Base-by-base conservation (phyloP, 2,888 invertebrate genomes). In the Cheilosia soror region DNA sequence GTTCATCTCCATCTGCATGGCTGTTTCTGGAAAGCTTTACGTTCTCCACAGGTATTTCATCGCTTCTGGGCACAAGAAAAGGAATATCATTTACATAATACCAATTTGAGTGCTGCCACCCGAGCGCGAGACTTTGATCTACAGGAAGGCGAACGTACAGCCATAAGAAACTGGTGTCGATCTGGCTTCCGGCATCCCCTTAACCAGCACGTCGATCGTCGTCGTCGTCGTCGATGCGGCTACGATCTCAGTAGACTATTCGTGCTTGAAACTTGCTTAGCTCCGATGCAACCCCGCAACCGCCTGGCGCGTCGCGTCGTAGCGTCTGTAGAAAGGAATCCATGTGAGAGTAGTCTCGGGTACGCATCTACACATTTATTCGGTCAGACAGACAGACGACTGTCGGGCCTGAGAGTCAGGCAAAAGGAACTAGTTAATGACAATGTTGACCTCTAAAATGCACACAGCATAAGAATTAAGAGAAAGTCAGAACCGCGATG, bases 401-500 rank as follows among this genome's bases (percentile, higher is more conserved):
- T 81, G 85, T 85, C 85, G 85, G 66, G 85, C n/a, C 69, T 37
- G 69, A 51, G 81, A 77, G 66, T 63, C 62, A 47, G 72, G 79
- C 72, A 68, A 77, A 85, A 85, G 85, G 85, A 85, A 81, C 85
- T 77, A 76, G 76, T 81, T 81, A 81, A 81, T 81, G 81, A 77
- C 85, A 85, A 85, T 66, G 81, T 77, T 85, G 85, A 85, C 85
- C 85, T 85, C 85, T 81, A 85, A 85, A 85, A 81, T 75, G 76
- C 60, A 57, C 76, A 85, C 80, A 72, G 78, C 86, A 82, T 82
- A 87, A 86, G 87, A 87, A 87, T 80, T 85, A 77, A 78, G 87
- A 87, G 87, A 88, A 88, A 88, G 88, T 88, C 87, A 87, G 80
- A 87, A 86, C 78, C 68, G 69, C 81, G 77, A 75, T 81, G 87